A percentile compares a stretch with the other conserved stretches of the same genome.
phyloP scores from a whole-genome alignment of 2,113 vertebrate genomes.

The Zosterops borbonicus region DNA sequence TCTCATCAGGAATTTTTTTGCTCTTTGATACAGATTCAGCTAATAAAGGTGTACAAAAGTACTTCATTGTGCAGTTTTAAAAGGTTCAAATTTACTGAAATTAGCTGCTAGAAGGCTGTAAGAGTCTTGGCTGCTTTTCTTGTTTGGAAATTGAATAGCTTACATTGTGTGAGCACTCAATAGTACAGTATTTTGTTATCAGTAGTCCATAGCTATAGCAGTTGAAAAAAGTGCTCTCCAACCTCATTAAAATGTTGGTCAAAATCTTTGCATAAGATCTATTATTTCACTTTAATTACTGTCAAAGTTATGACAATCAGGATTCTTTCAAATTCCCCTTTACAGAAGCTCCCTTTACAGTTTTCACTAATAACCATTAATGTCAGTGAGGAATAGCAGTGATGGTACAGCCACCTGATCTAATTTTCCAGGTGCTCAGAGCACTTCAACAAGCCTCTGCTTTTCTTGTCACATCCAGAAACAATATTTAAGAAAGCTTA shows the following conservation, averaged over 20 bases:
- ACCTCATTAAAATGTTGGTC: neutral
- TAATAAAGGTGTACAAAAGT: constrained; percentile 13
- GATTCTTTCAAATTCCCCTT: neutral
- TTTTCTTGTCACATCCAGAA: neutral
- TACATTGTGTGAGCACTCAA: neutral
- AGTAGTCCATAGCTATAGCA: neutral
- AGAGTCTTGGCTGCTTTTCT: neutral
- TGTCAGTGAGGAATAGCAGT: neutral
- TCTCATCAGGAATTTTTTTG: neutral
- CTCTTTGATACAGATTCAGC: neutral
- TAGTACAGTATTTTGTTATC: neutral
- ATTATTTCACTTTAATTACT: neutral
- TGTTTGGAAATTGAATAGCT: constrained; percentile 13
- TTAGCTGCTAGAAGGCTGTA: neutral
- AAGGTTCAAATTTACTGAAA: constrained; percentile 25
- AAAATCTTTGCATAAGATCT: neutral
- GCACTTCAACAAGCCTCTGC: neutral
- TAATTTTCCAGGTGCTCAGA: neutral
- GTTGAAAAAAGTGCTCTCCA: neutral
- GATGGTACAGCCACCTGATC: neutral
- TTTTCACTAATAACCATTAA: neutral
- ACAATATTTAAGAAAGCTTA: constrained; percentile 1
- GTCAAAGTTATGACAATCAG: neutral
- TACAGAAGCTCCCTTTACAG: neutral
- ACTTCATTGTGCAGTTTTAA: constrained; percentile 5